Evolutionary conservation across 2,888 invertebrate genomes (phyloP).

Genomic region (Ephialtes manifestator): DNA sequence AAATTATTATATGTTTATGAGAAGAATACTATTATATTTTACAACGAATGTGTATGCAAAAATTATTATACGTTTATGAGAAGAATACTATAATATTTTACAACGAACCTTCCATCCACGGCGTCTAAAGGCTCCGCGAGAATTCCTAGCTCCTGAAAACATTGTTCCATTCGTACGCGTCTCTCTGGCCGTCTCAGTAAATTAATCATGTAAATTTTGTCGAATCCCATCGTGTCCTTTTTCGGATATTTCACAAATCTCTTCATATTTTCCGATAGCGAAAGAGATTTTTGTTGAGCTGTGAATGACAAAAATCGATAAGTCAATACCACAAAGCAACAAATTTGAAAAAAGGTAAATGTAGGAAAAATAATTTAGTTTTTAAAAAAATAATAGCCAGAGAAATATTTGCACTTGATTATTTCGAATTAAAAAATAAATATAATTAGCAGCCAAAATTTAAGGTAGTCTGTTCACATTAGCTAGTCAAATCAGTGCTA

Average conservation of each 20-base stretch:
- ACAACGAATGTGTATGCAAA: constrained; percentile 76
- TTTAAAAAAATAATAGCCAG: neutral
- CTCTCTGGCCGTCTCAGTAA: constrained; percentile 93
- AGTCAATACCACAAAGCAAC: neutral
- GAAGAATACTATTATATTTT: constrained; percentile 28
- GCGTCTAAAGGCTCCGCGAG: constrained; percentile 92
- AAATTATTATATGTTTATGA: constrained; percentile 26
- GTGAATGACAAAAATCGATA: constrained; percentile 11
- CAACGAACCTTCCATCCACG: constrained; percentile 94
- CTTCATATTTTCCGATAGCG: constrained; percentile 79
- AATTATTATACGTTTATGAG: constrained; percentile 31
- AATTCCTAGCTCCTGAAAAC: constrained; percentile 94
- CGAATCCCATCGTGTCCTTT: constrained; percentile 90
- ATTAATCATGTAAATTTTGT: constrained; percentile 97
- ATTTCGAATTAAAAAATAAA: constrained; percentile 73
- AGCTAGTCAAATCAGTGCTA: too few species aligned
- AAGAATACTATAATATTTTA: constrained; percentile 26
- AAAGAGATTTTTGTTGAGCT: constrained; percentile 82
- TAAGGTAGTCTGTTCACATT: too few species aligned
- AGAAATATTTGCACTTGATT: constrained; percentile 27
- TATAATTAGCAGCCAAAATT: constrained; percentile 77
- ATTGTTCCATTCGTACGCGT: constrained; percentile 91
- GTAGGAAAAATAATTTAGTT: neutral
- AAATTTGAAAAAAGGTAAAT: neutral
- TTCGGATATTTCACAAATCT: constrained; percentile 83